Base-by-base conservation (phyloP, 2,888 invertebrate species). In the Stegana nigrithorax region DNA sequence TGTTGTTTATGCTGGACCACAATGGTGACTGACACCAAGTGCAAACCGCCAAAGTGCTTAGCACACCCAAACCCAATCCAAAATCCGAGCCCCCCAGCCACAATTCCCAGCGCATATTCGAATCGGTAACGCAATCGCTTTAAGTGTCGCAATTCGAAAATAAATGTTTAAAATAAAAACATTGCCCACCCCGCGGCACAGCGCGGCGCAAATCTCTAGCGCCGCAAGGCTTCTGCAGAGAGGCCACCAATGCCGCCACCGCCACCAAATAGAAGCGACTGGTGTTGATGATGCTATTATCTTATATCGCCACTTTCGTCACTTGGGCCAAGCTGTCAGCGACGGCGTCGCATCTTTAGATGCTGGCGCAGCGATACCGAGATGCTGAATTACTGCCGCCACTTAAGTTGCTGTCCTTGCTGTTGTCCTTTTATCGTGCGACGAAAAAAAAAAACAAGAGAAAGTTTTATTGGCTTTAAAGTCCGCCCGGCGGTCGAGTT, bases 381-480 rank as follows among this genome's bases (percentile, higher is more conserved):
- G 10, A 10, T 29, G 58, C 59, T 17, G 27, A 51, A 39, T n/a
- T n/a, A 32, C 27, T 62, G 67, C 76, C 69, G 67, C 68, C 72
- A 77, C 75, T 80, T 78, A 70, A 76, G 53, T 8, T 7, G 32
- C 10, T 55, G 53, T 55, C 53, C 32, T 36, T 55, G 32, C 36
- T 10, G 4, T n/a, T n/a, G 39, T 39, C 39, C 14, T 17, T 14
- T 39, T 39, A 39, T n/a, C n/a, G n/a, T n/a, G n/a, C n/a, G n/a
- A n/a, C n/a, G n/a, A 61, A 67, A 69, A 63, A 78, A 75, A 72
- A 81, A 82, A 82, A 78, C 78, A n/a, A n/a, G n/a, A n/a, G n/a
- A n/a, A n/a, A n/a, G 80, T 81, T 82, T 83, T 83, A 82, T 82
- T 82, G 83, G 82, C 82, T 82, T 83, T 80, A 82, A 80, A 78